phyloP scores from a whole-genome alignment of 1,140 invertebrate species.

The Bicyclus anynana region DNA sequence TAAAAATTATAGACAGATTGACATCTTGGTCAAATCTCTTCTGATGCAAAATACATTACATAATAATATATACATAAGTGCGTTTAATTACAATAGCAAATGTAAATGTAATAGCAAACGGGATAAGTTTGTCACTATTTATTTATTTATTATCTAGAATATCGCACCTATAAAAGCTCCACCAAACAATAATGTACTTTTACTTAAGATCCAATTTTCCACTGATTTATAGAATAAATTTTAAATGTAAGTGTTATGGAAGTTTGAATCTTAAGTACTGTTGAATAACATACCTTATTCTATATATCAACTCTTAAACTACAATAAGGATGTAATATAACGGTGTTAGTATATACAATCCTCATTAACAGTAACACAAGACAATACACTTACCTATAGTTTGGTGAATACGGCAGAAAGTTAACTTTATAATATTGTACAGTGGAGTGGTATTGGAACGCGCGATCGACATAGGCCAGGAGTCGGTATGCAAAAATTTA shows the following conservation, averaged over 20 bases:
- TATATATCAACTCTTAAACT: slow-evolving; percentile 16
- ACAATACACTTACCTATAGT: slow-evolving; percentile 74
- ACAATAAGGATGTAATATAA: slow-evolving; percentile 27
- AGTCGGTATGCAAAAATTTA: too few species aligned
- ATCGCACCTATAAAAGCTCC: slow-evolving; percentile 7
- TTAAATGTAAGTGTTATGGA: slow-evolving; percentile 10
- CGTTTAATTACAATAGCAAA: not conserved
- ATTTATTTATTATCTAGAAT: slow-evolving; percentile 5
- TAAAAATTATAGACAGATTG: too few species aligned
- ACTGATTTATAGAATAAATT: slow-evolving; percentile 8
- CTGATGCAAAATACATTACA: not conserved
- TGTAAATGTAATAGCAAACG: not conserved
- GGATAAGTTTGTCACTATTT: not conserved
- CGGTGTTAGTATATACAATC: slow-evolving; percentile 47
- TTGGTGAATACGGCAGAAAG: slow-evolving; percentile 74
- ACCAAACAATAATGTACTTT: slow-evolving; percentile 6
- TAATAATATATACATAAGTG: not conserved
- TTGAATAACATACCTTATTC: slow-evolving; percentile 18
- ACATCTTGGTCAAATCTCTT: too few species aligned
- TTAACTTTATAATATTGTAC: slow-evolving; percentile 46
- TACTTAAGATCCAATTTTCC: slow-evolving; percentile 20
- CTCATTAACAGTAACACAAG: slow-evolving; percentile 69
- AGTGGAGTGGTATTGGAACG: not conserved
- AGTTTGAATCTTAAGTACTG: slow-evolving; percentile 14
- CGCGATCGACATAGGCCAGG: not conserved